phyloP scores from a whole-genome alignment of 2,113 vertebrate species.

The Bufo bufo region DNA sequence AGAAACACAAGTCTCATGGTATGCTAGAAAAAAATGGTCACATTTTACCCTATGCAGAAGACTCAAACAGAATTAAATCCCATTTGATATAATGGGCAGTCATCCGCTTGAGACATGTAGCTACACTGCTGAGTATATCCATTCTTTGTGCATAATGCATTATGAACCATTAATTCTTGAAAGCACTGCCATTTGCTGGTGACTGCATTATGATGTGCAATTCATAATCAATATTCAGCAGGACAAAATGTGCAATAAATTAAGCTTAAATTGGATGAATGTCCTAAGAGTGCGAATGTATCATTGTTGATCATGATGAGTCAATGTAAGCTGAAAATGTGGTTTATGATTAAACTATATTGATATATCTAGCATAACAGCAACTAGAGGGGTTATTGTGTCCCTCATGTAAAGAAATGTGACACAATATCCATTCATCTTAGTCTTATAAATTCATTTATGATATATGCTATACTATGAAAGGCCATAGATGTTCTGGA shows the following conservation, averaged over 20 bases:
- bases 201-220: conserved; percentile 54
- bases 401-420: background rate
- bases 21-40: too few relatives aligned
- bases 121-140: conserved; percentile 20
- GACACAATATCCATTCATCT: conserved; percentile 14
- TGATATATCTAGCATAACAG: background rate
- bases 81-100: background rate
- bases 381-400: background rate
- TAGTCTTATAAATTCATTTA: background rate
- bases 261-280: conserved; percentile 56
- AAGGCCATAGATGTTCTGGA: background rate
- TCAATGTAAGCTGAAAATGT: conserved; percentile 45
- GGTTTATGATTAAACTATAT: conserved; percentile 43
- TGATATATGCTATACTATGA: background rate
- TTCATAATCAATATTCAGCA: conserved; percentile 54
- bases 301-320: conserved; percentile 51
- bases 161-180: conserved; percentile 49
- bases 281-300: conserved; percentile 39
- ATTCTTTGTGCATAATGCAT: conserved; percentile 34
- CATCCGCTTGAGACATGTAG: conserved; percentile 14
- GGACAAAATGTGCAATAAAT: conserved; percentile 57
- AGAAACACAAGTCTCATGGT: too few relatives aligned
- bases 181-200: conserved; percentile 45
- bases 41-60: background rate
- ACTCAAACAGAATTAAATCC: background rate